Conservation (phyloP, 64 coral and sea anemone species). For the Dendronephthya gigantea region DNA sequence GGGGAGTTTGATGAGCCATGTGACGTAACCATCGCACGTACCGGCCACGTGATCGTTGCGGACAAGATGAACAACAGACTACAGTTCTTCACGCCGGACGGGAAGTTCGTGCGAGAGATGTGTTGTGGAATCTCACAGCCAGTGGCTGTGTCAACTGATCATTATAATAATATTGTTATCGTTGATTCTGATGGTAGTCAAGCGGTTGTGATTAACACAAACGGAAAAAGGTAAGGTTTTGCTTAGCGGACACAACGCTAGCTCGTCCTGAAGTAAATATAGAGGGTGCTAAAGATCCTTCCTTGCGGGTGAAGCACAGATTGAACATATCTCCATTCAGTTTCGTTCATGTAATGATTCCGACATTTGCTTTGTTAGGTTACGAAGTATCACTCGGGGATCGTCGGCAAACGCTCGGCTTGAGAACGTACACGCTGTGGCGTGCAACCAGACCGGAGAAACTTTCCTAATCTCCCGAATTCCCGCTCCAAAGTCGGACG, state of each 20-base stretch:
- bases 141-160: neutral
- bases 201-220: neutral
- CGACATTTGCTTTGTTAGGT: neutral
- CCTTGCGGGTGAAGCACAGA: no score
- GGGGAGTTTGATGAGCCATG: constrained; percentile 41
- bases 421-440: neutral
- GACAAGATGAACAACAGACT: constrained; percentile 42
- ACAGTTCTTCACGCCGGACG: constrained; percentile 41
- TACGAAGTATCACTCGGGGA: neutral
- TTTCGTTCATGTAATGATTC: no score
- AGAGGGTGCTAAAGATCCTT: no score
- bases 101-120: constrained; percentile 29
- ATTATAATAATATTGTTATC: neutral
- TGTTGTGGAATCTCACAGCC: neutral
- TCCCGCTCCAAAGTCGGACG: neutral
- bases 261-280: no score
- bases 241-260: no score
- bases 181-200: neutral
- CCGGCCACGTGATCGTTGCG: constrained; percentile 39
- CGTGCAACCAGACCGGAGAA: neutral
- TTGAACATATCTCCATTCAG: no score
- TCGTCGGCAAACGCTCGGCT: neutral
- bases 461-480: neutral
- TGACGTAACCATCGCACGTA: constrained; percentile 39
- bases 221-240: neutral